phyloP scores from a whole-genome alignment of 2,888 invertebrate genomes.

The Halictus ligatus region DNA sequence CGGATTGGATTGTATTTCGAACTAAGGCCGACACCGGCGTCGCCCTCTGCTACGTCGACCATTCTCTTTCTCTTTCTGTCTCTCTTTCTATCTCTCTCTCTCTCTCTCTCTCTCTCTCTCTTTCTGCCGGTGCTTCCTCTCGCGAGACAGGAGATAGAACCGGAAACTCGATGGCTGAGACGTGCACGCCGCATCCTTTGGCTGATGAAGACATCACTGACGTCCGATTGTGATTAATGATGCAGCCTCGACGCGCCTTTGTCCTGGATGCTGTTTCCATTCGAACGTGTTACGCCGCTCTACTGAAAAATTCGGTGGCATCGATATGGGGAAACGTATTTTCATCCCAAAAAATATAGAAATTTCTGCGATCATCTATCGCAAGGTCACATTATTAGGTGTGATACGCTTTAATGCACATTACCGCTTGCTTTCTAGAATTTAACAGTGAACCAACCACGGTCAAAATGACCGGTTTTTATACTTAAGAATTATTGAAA shows the following conservation, averaged over 20 bases:
- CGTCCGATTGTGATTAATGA: constrained; percentile 13
- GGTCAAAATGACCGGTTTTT: too few species aligned
- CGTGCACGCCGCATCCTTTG: background rate
- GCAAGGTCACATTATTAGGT: too few species aligned
- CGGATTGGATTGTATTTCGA: constrained; percentile 75
- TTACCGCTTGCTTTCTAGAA: too few species aligned
- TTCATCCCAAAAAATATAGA: background rate
- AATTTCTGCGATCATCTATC: too few species aligned
- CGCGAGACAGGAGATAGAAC: constrained; percentile 28
- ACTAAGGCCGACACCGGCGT: constrained; percentile 40
- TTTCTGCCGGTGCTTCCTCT: constrained; percentile 13
- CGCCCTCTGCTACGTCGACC: constrained; percentile 21
- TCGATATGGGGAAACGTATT: background rate
- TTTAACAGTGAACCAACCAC: too few species aligned
- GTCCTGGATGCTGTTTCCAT: background rate
- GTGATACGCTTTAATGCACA: too few species aligned
- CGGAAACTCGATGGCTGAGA: constrained; percentile 41
- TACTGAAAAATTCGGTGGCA: background rate
- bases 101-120: background rate
- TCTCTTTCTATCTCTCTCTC: background rate
- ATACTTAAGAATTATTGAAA: too few species aligned
- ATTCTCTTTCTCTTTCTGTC: background rate
- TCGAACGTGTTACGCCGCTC: background rate
- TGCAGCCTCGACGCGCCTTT: background rate
- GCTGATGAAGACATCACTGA: constrained; percentile 12